Evolutionary conservation across 1,140 invertebrate genomes (phyloP).

Genomic region (Drosophila mojavensis): DNA sequence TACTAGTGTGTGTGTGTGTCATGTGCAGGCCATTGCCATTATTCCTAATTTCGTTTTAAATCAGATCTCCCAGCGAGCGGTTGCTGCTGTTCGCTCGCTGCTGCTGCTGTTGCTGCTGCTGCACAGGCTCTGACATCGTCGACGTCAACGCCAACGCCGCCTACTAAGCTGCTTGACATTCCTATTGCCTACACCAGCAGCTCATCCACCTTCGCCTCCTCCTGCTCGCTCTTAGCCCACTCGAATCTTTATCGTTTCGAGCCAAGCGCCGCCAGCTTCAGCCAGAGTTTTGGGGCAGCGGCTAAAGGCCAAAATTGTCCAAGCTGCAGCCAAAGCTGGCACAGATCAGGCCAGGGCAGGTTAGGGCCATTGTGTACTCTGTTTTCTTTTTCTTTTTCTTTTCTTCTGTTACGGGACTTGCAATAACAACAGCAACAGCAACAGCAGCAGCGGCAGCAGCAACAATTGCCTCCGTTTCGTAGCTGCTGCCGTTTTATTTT

Average conservation of each 20-base stretch:
- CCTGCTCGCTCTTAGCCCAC: neutral
- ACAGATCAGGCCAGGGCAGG: conserved; percentile 49
- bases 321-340: conserved; percentile 40
- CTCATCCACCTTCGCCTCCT: neutral
- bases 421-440: conserved; percentile 22
- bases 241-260: conserved; percentile 41
- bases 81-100: conserved; percentile 11
- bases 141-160: conserved; percentile 44
- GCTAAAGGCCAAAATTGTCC: conserved; percentile 46
- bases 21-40: conserved; percentile 80
- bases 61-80: conserved; percentile 70
- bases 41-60: conserved; percentile 83
- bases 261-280: conserved; percentile 43
- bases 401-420: conserved; percentile 22
- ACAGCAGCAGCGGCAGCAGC: conserved; percentile 2
- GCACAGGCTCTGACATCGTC: conserved; percentile 12
- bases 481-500: conserved; percentile 66
- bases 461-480: conserved; percentile 55
- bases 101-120: neutral
- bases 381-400: conserved; percentile 3
- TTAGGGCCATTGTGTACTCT: conserved; percentile 48
- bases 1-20: conserved; percentile 57
- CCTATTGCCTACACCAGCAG: conserved; percentile 32
- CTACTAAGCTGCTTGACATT: conserved; percentile 55
- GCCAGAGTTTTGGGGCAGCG: conserved; percentile 26